Evolutionary conservation across 2,888 invertebrate species (phyloP).

Genomic region (Drosophila algonquin): DNA sequence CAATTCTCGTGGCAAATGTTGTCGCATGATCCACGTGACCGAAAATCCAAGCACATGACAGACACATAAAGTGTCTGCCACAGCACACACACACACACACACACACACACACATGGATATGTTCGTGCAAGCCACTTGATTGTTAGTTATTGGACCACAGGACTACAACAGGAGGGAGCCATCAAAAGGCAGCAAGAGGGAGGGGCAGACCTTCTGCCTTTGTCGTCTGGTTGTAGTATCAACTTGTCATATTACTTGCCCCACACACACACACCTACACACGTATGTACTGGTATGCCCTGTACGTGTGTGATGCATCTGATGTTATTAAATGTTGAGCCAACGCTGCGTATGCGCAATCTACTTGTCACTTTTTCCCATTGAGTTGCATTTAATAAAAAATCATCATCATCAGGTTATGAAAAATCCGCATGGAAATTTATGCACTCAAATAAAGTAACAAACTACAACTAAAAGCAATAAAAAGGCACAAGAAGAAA

Average conservation of each 20-base stretch:
- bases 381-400: constrained; percentile 68
- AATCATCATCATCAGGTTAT: constrained; percentile 76
- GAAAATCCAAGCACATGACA: constrained; percentile 58
- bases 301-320: constrained; percentile 15
- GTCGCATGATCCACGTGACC: constrained; percentile 73
- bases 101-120: neutral
- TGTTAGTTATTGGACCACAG: constrained; percentile 74
- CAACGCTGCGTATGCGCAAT: constrained; percentile 73
- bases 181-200: neutral
- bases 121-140: constrained; percentile 54
- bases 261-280: constrained; percentile 23
- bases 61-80: constrained; percentile 67
- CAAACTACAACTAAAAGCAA: constrained; percentile 45
- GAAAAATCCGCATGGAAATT: constrained; percentile 73
- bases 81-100: constrained; percentile 5
- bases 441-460: constrained; percentile 75
- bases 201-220: neutral
- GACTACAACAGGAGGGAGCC: constrained; percentile 27
- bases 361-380: constrained; percentile 67
- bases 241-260: constrained; percentile 76
- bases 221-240: constrained; percentile 53
- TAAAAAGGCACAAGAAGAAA: constrained; percentile 32
- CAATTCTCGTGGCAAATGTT: constrained; percentile 29
- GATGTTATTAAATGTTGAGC: constrained; percentile 66
- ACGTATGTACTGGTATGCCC: constrained; percentile 5